A percentile compares a stretch with the other conserved stretches of the same genome.
Conservation (phyloP, 2,888 invertebrate genomes). For the Mythimna pallens region DNA sequence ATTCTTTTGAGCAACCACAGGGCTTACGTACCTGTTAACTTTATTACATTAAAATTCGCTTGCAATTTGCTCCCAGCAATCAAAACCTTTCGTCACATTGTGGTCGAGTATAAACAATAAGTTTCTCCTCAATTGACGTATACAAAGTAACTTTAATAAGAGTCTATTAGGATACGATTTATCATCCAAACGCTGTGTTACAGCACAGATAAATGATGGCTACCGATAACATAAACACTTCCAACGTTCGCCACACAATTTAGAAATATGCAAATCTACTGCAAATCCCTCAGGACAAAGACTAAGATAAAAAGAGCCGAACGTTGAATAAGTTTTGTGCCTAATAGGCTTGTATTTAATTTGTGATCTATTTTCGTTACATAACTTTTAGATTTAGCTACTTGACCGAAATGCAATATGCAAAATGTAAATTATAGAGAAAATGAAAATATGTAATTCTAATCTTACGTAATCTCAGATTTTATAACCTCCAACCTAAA, state of each 20-base stretch:
- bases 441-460: too few relatives aligned
- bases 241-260: slow-evolving; percentile 68
- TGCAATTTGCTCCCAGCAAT: rapidly evolving
- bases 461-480: too few relatives aligned
- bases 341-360: background rate
- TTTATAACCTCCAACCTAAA: too few relatives aligned
- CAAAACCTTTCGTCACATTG: background rate
- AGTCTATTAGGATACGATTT: slow-evolving; percentile 29
- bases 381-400: too few relatives aligned
- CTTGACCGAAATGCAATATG: too few relatives aligned
- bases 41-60: too few relatives aligned
- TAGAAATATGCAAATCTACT: slow-evolving; percentile 79
- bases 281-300: slow-evolving; percentile 69
- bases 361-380: too few relatives aligned
- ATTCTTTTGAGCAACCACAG: too few relatives aligned
- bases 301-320: slow-evolving; percentile 22
- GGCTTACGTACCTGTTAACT: background rate
- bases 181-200: slow-evolving; percentile 46
- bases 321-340: background rate
- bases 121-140: slow-evolving; percentile 23
- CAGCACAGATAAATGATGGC: slow-evolving; percentile 54
- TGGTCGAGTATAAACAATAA: background rate
- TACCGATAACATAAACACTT: slow-evolving; percentile 70
- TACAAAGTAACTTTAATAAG: slow-evolving; percentile 2
- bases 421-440: too few relatives aligned